Percentiles rank a stretch among this genome's conserved stretches.
Evolutionary conservation across 1,140 invertebrate genomes (phyloP).

Genomic region (Lamellibrachia luymesi): DNA sequence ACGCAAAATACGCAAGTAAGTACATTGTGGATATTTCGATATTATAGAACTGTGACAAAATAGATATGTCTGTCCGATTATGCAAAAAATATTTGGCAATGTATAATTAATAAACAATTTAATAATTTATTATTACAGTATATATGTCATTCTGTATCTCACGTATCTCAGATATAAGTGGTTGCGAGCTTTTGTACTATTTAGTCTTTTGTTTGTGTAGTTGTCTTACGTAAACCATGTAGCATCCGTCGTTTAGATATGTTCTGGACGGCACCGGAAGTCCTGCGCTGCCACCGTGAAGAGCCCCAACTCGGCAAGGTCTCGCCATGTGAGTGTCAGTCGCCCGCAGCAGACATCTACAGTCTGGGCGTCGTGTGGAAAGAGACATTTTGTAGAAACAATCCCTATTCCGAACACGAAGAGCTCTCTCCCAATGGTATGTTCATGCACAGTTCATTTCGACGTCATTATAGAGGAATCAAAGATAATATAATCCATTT

Average conservation of each 20-base stretch:
- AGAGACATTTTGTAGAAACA: conserved; percentile 77
- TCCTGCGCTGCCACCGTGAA: conserved; percentile 64
- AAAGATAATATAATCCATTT: no score
- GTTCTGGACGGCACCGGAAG: conserved; percentile 81
- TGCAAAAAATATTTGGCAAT: no score
- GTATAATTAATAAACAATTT: no score
- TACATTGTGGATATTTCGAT: not conserved
- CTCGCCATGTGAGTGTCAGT: not conserved
- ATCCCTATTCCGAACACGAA: conserved; percentile 58
- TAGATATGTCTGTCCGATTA: no score
- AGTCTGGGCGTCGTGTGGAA: conserved; percentile 88
- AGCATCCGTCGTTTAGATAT: not conserved
- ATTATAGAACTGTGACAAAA: not conserved
- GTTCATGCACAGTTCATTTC: not conserved
- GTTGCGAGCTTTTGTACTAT: no score
- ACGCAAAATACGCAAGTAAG: conserved; percentile 31
- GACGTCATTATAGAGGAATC: not conserved
- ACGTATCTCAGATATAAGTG: no score
- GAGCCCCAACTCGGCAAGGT: not conserved
- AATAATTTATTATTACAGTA: no score
- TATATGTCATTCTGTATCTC: no score
- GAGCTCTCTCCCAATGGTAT: conserved; percentile 14
- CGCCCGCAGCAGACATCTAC: conserved; percentile 73
- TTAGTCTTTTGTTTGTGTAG: not conserved
- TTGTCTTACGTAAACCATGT: not conserved